Evolutionary conservation across 2,797 vertebrate species (phyloP), one percentile per base, ranked within the genome.

Genomic region (Falco cherrug): DNA sequence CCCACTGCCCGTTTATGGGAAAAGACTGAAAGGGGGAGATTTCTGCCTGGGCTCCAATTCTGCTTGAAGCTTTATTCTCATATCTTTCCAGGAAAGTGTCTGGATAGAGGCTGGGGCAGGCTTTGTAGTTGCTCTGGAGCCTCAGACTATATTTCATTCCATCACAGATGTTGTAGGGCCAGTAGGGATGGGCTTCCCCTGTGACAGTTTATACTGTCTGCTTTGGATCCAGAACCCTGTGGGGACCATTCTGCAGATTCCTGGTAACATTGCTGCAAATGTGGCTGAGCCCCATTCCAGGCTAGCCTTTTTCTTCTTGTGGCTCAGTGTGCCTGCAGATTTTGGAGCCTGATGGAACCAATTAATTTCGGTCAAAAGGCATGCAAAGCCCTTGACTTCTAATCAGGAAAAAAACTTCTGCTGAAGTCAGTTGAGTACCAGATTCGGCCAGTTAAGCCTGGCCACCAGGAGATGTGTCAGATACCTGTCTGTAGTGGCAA

Each of bases 401-500:
- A 67, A 60, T 85, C 29, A 51, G 50, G 68, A 29, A 12, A 71
- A 79, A n/a, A 63, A 3, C 15, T 56, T 65, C 16, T 86, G n/a
- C 18, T 53, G 48, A 89, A 45, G 39, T 59, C 59, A 35, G 7
- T 17, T 75, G 78, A 79, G 57, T 71, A 74, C 28, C 63, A 47
- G 60, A 45, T 82, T 87, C 57, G 79, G 31, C 78, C 11, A 13
- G 71, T 73, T 83, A 19, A 76, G 33, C 69, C 35, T 87, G 60
- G 74, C 69, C 28, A 12, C 56, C 71, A 39, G 78, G 83, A 93
- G 77, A 26, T 2, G 2, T 35, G 22, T 75, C 45, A 63, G 89
- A 18, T 83, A 43, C 45, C 41, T 54, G n/a, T 81, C 80, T 85
- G 53, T 93, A 54, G 61, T 91, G 95, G 83, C 63, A 96, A 93